Evolutionary conservation across 2,113 vertebrate genomes (phyloP).

Genomic region (Bufo gargarizans): DNA sequence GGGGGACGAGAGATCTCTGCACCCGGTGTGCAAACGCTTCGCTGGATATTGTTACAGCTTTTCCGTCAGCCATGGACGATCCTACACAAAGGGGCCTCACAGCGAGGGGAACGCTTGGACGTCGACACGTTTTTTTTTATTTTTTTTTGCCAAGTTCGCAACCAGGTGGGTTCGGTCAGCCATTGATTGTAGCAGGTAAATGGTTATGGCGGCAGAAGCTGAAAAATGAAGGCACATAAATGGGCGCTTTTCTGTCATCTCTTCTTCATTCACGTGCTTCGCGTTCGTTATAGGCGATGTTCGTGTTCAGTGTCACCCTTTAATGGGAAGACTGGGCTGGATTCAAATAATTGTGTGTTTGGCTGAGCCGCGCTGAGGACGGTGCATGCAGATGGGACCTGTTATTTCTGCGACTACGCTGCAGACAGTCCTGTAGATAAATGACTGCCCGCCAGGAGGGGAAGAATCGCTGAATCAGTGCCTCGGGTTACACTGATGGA

Average conservation of each 20-base stretch:
- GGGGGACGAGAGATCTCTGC: slow-evolving; percentile 35
- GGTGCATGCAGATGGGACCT: slow-evolving; percentile 22
- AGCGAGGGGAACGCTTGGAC: slow-evolving; percentile 6
- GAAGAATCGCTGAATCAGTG: slow-evolving; percentile 25
- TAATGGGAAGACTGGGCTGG: neutral
- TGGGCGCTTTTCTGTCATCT: slow-evolving; percentile 7
- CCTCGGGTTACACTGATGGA: neutral
- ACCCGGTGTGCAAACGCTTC: slow-evolving; percentile 36
- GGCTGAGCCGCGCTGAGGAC: too few species aligned
- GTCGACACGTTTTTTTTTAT: neutral
- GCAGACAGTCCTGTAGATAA: neutral
- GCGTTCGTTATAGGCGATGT: neutral
- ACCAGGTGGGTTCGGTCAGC: slow-evolving; percentile 43
- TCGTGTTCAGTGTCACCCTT: neutral
- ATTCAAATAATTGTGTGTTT: neutral
- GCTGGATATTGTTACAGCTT: slow-evolving; percentile 41
- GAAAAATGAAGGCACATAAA: slow-evolving; percentile 14
- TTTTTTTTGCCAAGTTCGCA: neutral
- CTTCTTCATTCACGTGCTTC: neutral
- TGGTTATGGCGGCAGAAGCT: slow-evolving; percentile 20
- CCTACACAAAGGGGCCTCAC: slow-evolving; percentile 44
- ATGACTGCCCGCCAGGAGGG: neutral
- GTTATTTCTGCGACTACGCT: slow-evolving; percentile 16
- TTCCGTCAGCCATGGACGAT: slow-evolving; percentile 38
- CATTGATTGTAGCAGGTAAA: slow-evolving; percentile 36